phyloP scores from a whole-genome alignment of 2,113 vertebrate genomes.

The Hydrolagus affinis region DNA sequence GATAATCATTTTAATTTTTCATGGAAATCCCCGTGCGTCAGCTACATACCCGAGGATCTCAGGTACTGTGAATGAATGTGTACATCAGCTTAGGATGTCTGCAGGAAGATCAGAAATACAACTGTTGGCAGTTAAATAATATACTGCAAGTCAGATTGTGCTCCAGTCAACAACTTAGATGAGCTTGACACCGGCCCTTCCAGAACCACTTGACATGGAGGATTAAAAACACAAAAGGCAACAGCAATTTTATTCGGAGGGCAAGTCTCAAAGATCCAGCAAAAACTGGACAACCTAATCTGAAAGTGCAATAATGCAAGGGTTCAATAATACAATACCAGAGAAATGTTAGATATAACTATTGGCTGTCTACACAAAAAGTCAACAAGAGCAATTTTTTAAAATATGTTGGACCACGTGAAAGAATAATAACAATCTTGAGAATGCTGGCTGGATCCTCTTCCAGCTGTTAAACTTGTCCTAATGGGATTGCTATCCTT shows the following conservation, averaged over 20 bases:
- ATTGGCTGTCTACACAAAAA: too few species aligned
- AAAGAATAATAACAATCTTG: slow-evolving; percentile 20
- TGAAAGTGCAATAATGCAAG: too few species aligned
- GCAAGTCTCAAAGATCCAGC: too few species aligned
- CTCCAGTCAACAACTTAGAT: background rate
- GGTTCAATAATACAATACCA: too few species aligned
- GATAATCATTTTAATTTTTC: slow-evolving; percentile 49
- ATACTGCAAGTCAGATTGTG: background rate
- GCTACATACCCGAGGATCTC: background rate
- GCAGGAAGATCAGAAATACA: background rate
- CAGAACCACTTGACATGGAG: too few species aligned
- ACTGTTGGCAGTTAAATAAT: background rate
- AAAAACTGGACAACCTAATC: too few species aligned
- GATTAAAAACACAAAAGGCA: too few species aligned
- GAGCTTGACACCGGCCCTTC: background rate
- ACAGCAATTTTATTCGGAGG: too few species aligned
- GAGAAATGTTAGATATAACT: too few species aligned
- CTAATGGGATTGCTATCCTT: slow-evolving; percentile 6
- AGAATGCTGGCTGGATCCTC: slow-evolving; percentile 18
- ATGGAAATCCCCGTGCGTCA: slow-evolving; percentile 32
- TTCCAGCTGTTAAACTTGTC: slow-evolving; percentile 26
- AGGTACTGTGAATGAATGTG: background rate
- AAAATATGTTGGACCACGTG: background rate
- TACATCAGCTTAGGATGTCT: background rate
- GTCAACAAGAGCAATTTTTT: too few species aligned